phyloP scores from a whole-genome alignment of 1,140 invertebrate species.

The Diachasma alloeum region DNA sequence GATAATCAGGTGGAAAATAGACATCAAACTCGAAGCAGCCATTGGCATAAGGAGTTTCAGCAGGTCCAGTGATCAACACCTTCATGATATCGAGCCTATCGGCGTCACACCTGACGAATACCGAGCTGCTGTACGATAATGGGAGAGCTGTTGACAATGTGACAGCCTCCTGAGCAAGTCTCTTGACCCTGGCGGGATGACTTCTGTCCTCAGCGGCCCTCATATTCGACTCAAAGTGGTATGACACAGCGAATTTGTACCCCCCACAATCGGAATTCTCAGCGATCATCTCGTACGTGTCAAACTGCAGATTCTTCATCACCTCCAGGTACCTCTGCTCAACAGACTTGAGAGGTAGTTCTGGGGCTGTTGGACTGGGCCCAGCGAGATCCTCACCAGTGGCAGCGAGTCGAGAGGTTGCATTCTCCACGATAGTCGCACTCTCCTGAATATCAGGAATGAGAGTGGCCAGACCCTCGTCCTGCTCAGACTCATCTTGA shows the following conservation, averaged over 20 bases:
- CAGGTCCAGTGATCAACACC: slow-evolving; percentile 90
- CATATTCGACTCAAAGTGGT: slow-evolving; percentile 92
- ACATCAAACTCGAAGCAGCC: slow-evolving; percentile 91
- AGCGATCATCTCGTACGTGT: slow-evolving; percentile 90
- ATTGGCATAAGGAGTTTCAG: slow-evolving; percentile 89
- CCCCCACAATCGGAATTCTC: slow-evolving; percentile 77
- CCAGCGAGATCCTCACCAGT: slow-evolving; percentile 56
- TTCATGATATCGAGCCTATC: slow-evolving; percentile 96
- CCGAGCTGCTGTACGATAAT: slow-evolving; percentile 91
- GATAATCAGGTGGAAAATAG: slow-evolving; percentile 90
- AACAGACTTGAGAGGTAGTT: slow-evolving; percentile 66
- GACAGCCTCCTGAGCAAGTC: slow-evolving; percentile 94
- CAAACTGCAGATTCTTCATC: slow-evolving; percentile 90
- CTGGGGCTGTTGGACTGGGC: slow-evolving; percentile 55
- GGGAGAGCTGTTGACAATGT: slow-evolving; percentile 94
- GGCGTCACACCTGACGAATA: slow-evolving; percentile 95
- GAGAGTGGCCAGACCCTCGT: slow-evolving; percentile 85
- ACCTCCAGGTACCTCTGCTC: slow-evolving; percentile 83
- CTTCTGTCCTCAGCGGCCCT: slow-evolving; percentile 84
- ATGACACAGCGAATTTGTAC: slow-evolving; percentile 84
- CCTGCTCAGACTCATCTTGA: slow-evolving; percentile 75
- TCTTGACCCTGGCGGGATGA: slow-evolving; percentile 86
- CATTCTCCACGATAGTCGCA: slow-evolving; percentile 77
- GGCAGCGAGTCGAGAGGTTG: slow-evolving; percentile 67
- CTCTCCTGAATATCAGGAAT: slow-evolving; percentile 89